Conservation (phyloP, 2,797 vertebrate genomes). For the Acipenser oxyrinchus region DNA sequence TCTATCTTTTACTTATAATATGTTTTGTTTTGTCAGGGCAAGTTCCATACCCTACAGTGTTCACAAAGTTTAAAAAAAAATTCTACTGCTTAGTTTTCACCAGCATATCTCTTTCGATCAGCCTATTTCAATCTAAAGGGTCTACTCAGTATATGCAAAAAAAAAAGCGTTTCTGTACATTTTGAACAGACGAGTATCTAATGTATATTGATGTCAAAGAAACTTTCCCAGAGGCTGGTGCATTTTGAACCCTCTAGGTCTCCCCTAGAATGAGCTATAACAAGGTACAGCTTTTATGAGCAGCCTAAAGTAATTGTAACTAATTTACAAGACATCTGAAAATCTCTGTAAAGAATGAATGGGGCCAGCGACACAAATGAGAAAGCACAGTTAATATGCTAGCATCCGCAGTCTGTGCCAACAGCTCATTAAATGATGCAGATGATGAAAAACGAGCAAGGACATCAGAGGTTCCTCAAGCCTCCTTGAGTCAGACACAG, state of each 20-base stretch:
- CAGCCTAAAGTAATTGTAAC: constrained; percentile 4
- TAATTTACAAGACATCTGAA: constrained; percentile 5
- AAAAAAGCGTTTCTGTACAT: no score
- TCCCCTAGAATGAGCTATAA: background rate
- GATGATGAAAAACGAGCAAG: constrained; percentile 1
- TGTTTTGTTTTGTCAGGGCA: no score
- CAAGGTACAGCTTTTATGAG: background rate
- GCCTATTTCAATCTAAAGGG: no score
- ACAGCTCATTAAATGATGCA: constrained; percentile 4
- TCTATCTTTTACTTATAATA: no score
- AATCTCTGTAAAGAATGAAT: background rate
- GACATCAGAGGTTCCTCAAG: background rate
- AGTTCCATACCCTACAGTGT: no score
- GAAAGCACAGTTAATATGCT: background rate
- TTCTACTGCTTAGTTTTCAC: no score
- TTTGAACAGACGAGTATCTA: no score
- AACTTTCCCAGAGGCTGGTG: background rate
- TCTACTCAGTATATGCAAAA: no score
- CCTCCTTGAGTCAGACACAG: background rate
- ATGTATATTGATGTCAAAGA: background rate
- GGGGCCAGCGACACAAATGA: constrained; percentile 1
- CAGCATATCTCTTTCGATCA: no score
- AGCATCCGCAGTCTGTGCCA: background rate
- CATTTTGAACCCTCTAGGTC: background rate
- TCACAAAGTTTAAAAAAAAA: no score